Percentiles rank a stretch among this genome's conserved stretches.
phyloP scores from a whole-genome alignment of 2,888 invertebrate genomes.

The Diplazon laetatorius region DNA sequence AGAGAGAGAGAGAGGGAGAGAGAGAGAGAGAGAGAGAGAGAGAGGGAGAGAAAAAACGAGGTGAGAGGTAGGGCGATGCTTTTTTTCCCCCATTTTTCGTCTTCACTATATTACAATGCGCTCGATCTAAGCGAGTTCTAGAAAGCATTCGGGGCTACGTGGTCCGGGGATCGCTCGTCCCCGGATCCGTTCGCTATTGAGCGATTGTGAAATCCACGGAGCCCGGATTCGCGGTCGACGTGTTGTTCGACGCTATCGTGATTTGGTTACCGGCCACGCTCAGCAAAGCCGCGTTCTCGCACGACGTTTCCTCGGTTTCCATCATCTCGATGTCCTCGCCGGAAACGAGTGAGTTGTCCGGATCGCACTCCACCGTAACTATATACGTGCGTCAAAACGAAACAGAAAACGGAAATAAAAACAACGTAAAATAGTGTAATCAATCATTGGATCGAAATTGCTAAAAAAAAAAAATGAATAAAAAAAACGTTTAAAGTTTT shows the following conservation, averaged over 20 bases:
- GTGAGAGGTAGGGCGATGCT: background rate
- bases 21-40: background rate
- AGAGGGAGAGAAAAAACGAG: too few relatives aligned
- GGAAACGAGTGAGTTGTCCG: constrained; percentile 68
- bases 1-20: constrained; percentile 22
- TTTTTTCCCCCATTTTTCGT: constrained; percentile 18
- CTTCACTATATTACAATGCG: constrained; percentile 45
- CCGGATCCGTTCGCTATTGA: constrained; percentile 59
- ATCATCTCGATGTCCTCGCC: constrained; percentile 77
- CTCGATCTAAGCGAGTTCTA: constrained; percentile 45
- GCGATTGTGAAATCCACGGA: constrained; percentile 47
- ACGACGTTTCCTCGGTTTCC: constrained; percentile 82
- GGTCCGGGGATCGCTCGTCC: constrained; percentile 43
- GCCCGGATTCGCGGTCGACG: constrained; percentile 57
- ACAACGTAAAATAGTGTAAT: background rate
- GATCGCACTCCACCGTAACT: constrained; percentile 72
- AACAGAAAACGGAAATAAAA: constrained; percentile 15
- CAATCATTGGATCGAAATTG: background rate
- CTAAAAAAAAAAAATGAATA: constrained; percentile 7
- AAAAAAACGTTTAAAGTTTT: constrained; percentile 13
- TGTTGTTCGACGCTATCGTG: constrained; percentile 73
- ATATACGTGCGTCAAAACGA: constrained; percentile 23
- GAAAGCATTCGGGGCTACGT: constrained; percentile 57
- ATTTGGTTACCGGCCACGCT: constrained; percentile 81
- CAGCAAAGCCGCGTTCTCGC: constrained; percentile 84